These are phyloP conservation scores for Lophotriccus pileatus DNA, from an alignment of 2,797 vertebrate genomes.

Conservation along the genomic window DNA sequence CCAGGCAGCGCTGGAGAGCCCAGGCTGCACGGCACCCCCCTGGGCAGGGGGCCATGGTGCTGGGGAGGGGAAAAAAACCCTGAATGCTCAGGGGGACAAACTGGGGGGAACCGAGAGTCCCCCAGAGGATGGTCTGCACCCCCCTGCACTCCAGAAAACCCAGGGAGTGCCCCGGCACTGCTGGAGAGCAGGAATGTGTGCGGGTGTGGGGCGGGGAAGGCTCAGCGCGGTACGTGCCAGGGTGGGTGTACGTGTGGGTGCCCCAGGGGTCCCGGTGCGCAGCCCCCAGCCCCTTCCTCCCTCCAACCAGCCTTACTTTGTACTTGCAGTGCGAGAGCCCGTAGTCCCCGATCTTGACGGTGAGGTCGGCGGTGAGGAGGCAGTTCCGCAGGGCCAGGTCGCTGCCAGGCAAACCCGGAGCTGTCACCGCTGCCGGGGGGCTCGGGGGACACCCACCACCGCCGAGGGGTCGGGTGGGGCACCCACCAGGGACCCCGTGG, in stretches of 20 bases:
- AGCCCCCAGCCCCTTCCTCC: neutral
- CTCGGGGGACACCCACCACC: neutral
- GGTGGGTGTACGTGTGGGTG: fast-evolving
- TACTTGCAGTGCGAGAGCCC: conserved; percentile 91
- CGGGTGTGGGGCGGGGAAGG: fast-evolving
- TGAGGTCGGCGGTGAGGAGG: conserved; percentile 87
- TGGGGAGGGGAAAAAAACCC: fast-evolving
- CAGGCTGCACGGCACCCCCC: neutral
- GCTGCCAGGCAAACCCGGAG: conserved; percentile 71
- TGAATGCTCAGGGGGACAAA: fast-evolving
- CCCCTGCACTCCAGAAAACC: neutral
- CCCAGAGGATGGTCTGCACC: neutral
- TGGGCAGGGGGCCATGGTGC: neutral
- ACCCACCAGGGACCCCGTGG: neutral
- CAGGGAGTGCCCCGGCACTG: fast-evolving
- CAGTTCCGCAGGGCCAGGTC: conserved; percentile 97
- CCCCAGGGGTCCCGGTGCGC: fast-evolving
- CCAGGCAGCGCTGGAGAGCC: neutral
- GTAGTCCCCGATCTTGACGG: conserved; percentile 95
- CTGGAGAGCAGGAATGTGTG: neutral
- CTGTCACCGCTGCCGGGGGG: neutral
- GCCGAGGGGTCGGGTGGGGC: neutral
- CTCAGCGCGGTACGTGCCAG: neutral
- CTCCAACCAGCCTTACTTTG: conserved; percentile 80
- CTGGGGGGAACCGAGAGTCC: neutral